phyloP scores from a whole-genome alignment of 2,113 vertebrate species.

The Isurus oxyrinchus region DNA sequence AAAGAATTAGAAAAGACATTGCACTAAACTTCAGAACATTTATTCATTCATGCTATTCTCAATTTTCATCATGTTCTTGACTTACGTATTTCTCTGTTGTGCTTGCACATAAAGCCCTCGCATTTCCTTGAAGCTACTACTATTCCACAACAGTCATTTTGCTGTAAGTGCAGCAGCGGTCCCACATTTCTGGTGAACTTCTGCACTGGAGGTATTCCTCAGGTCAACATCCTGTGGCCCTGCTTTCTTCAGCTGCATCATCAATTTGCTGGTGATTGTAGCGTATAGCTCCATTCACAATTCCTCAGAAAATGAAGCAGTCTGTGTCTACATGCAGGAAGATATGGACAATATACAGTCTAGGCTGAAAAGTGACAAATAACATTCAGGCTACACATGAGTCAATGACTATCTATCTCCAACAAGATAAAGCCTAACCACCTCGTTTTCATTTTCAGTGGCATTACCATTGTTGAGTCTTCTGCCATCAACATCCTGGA shows the following conservation, averaged over 20 bases:
- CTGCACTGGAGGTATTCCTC: neutral
- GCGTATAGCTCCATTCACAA: neutral
- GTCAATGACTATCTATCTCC: neutral
- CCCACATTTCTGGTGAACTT: neutral
- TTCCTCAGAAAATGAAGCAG: neutral
- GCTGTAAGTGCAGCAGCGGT: neutral
- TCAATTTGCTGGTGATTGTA: neutral
- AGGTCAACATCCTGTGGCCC: neutral
- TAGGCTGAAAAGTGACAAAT: neutral
- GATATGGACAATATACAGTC: neutral
- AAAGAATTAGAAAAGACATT: neutral
- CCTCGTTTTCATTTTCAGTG: neutral
- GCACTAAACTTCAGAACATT: too few relatives aligned
- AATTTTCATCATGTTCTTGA: neutral
- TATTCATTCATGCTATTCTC: neutral
- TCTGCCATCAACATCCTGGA: neutral
- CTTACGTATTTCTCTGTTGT: neutral
- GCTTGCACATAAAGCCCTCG: neutral
- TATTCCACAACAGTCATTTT: neutral
- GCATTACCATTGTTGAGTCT: neutral
- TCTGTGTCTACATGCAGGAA: neutral
- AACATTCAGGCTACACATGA: neutral
- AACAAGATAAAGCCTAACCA: neutral
- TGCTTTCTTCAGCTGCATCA: neutral
- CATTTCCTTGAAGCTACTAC: neutral